These are phyloP conservation scores for Parambassis ranga DNA, from an alignment of 2,797 vertebrate species.

Conservation along the genomic window DNA sequence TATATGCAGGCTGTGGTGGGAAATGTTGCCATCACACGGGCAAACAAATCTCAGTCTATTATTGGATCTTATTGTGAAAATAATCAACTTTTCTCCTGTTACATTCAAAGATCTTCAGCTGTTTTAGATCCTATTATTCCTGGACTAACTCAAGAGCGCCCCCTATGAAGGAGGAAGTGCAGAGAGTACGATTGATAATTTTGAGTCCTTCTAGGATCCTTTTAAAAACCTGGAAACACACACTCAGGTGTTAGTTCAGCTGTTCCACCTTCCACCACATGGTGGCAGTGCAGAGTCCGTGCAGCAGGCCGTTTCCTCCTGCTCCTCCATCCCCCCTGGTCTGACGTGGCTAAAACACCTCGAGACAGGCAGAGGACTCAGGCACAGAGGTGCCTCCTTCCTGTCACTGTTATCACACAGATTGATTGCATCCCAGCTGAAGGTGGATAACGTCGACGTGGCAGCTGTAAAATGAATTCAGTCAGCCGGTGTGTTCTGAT, in stretches of 20 bases:
- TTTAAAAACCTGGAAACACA: no score
- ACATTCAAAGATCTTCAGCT: no score
- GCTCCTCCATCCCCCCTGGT: background rate
- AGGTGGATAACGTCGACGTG: background rate
- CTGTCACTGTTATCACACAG: background rate
- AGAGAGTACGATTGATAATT: no score
- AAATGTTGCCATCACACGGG: no score
- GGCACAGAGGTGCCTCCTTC: background rate
- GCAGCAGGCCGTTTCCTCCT: background rate
- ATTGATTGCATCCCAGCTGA: background rate
- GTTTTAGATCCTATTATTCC: no score
- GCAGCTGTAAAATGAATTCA: conserved; percentile 34
- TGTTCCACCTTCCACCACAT: conserved; percentile 23
- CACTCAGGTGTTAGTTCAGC: background rate
- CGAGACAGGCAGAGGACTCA: conserved; percentile 1
- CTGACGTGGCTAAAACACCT: conserved; percentile 26
- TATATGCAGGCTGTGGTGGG: no score
- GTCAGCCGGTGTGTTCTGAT: conserved; percentile 26
- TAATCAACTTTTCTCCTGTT: no score
- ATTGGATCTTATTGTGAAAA: no score
- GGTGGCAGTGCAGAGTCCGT: conserved; percentile 46
- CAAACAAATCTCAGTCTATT: no score
- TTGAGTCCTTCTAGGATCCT: no score
- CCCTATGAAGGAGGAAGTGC: no score
- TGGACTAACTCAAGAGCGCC: no score